These are phyloP conservation scores for Dioctria rufipes DNA, from an alignment of 2,888 invertebrate species.

Conservation along the genomic window DNA sequence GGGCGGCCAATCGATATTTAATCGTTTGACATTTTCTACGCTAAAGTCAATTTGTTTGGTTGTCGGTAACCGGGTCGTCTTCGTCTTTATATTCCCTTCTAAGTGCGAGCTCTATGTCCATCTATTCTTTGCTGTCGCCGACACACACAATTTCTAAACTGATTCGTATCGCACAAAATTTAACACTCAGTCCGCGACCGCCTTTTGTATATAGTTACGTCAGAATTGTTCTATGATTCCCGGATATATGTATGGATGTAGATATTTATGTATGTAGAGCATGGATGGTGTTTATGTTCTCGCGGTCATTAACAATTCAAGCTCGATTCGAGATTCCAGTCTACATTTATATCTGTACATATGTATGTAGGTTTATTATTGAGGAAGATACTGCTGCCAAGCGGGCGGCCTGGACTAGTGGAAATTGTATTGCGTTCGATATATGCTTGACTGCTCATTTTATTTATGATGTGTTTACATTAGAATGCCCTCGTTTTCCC, in stretches of 20 bases:
- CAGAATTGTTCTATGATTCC: background rate
- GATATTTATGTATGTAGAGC: no score
- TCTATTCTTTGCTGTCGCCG: background rate
- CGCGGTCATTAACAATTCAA: conserved; percentile 35
- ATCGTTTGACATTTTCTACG: conserved; percentile 39
- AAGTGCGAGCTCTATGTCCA: no score
- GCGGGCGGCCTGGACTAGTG: background rate
- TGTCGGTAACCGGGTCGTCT: background rate
- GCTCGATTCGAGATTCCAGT: background rate
- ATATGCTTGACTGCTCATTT: conserved; percentile 16
- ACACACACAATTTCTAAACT: background rate
- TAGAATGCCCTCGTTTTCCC: conserved; percentile 36
- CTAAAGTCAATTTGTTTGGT: conserved; percentile 23
- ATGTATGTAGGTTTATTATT: background rate
- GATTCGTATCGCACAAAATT: no score
- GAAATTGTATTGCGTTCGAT: conserved; percentile 21
- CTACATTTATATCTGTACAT: no score
- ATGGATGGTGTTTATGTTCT: conserved; percentile 12
- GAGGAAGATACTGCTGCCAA: conserved; percentile 3
- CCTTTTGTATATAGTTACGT: conserved; percentile 13
- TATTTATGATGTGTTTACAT: conserved; percentile 47
- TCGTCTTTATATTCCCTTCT: background rate
- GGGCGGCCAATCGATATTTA: conserved; percentile 30
- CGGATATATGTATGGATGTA: no score
- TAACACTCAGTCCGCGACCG: conserved; percentile 1